Percentiles rank a stretch among this genome's conserved stretches.
Evolutionary conservation across 2,888 invertebrate genomes (phyloP).

Genomic region (Aphrophora alni): DNA sequence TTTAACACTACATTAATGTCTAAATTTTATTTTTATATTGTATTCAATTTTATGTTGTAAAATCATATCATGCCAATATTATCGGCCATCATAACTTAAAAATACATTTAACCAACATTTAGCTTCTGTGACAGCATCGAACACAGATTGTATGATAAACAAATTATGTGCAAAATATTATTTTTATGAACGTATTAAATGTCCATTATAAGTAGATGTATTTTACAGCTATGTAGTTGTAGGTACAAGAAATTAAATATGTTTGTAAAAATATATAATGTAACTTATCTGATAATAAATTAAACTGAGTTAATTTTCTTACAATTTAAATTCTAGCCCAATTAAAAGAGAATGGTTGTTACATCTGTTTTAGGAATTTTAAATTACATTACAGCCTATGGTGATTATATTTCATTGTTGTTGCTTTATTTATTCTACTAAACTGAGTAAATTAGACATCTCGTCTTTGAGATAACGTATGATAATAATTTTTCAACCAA

Average conservation of each 20-base stretch:
- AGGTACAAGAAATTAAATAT: background rate
- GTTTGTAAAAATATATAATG: background rate
- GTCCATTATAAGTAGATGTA: background rate
- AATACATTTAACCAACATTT: background rate
- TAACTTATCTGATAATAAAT: background rate
- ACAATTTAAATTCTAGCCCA: background rate
- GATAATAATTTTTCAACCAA: too few species aligned
- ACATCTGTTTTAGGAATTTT: background rate
- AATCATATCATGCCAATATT: background rate
- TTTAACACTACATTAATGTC: background rate
- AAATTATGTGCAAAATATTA: background rate
- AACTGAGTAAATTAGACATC: too few species aligned
- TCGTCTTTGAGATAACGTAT: too few species aligned
- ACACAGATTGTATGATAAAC: background rate
- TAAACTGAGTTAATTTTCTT: too few species aligned
- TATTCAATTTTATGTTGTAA: background rate
- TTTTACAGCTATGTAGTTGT: background rate
- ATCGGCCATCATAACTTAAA: background rate
- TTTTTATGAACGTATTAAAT: background rate
- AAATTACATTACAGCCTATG: too few species aligned
- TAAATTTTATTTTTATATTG: constrained; percentile 6
- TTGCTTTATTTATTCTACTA: too few species aligned
- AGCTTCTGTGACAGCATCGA: background rate
- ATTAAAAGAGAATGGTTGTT: background rate
- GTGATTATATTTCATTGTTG: too few species aligned